These are phyloP conservation scores for Selene dorsalis DNA, from an alignment of 2,797 vertebrate genomes.

Conservation along the genomic window DNA sequence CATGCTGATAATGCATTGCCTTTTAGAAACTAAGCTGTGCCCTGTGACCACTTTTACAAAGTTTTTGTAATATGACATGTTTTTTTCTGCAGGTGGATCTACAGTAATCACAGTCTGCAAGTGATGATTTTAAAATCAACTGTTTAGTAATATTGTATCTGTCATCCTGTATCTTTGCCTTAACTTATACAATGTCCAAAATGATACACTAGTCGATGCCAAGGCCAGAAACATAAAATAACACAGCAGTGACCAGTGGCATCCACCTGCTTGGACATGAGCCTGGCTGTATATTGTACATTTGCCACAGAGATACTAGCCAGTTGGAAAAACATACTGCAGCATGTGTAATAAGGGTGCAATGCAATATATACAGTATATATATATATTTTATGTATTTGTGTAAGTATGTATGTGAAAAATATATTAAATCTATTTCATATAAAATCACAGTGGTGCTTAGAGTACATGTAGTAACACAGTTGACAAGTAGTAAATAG, in stretches of 20 bases:
- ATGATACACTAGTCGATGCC: conserved; percentile 10
- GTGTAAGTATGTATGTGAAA: conserved; percentile 75
- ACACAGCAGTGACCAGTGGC: conserved; percentile 27
- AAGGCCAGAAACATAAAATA: conserved; percentile 31
- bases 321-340: conserved; percentile 60
- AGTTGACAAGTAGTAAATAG: conserved; percentile 12
- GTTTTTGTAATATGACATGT: conserved; percentile 23
- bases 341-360: conserved; percentile 76
- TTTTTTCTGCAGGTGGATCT: conserved; percentile 29
- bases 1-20: not conserved
- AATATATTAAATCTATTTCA: conserved; percentile 81
- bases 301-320: conserved; percentile 60
- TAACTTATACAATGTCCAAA: conserved; percentile 10
- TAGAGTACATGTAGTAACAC: conserved; percentile 44
- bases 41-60: not conserved
- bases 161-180: conserved; percentile 21
- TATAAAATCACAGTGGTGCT: conserved; percentile 63
- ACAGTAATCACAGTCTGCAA: conserved; percentile 16
- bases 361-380: conserved; percentile 75
- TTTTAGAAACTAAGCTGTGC: conserved; percentile 8
- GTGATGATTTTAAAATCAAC: conserved; percentile 22
- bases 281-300: conserved; percentile 36
- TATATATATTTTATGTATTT: conserved; percentile 63
- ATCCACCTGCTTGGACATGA: conserved; percentile 40
- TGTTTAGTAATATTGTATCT: conserved; percentile 29